Conservation (phyloP, 2,797 vertebrate species). For the Poeciliopsis paucimaculata region DNA sequence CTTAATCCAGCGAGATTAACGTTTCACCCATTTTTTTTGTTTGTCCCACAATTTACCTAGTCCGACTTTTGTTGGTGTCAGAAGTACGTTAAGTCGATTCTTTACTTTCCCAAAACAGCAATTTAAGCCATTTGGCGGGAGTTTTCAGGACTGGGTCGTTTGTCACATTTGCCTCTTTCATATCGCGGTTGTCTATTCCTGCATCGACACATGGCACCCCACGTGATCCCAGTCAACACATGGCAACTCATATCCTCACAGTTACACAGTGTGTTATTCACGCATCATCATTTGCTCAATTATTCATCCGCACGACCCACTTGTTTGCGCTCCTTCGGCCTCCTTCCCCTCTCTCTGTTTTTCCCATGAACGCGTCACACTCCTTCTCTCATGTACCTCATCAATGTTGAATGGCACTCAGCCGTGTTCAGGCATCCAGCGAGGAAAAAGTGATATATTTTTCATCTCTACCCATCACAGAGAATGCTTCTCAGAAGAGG, state of each 20-base stretch:
- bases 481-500: neutral
- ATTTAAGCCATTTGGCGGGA: neutral
- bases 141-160: neutral
- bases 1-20: slow-evolving; percentile 33
- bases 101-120: neutral
- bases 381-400: slow-evolving; percentile 41
- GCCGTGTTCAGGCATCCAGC: slow-evolving; percentile 2
- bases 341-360: slow-evolving; percentile 23
- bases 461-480: neutral
- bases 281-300: slow-evolving; percentile 44
- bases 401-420: slow-evolving; percentile 44
- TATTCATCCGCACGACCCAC: slow-evolving; percentile 59
- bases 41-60: neutral
- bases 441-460: neutral
- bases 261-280: slow-evolving; percentile 41
- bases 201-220: slow-evolving; percentile 6
- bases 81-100: neutral
- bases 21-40: neutral
- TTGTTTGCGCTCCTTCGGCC: slow-evolving; percentile 18
- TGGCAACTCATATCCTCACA: slow-evolving; percentile 39
- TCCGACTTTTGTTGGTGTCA: slow-evolving; percentile 5
- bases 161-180: slow-evolving; percentile 22
- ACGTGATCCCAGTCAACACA: slow-evolving; percentile 48
- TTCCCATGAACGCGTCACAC: slow-evolving; percentile 1
- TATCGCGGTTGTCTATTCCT: slow-evolving; percentile 22